A percentile compares a stretch with the other conserved stretches of the same genome.
phyloP scores from a whole-genome alignment of 1,140 invertebrate genomes.

The Pseudomyrmex cubaensis region DNA sequence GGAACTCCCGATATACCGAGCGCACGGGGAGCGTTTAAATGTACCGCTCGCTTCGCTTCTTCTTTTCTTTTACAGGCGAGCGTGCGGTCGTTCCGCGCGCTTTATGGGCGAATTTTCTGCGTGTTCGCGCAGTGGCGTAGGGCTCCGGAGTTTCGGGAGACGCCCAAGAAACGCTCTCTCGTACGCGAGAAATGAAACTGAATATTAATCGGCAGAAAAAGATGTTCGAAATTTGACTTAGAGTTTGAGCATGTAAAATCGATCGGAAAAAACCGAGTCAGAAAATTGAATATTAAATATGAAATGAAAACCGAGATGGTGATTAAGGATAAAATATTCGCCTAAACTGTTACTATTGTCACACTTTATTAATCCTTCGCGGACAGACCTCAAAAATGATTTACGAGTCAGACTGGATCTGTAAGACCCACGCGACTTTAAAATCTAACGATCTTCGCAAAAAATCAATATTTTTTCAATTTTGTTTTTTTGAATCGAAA shows the following conservation, averaged over 20 bases:
- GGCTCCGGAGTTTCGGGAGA: background rate
- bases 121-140: conserved; percentile 49
- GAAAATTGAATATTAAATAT: background rate
- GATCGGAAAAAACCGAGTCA: background rate
- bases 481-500: too few relatives aligned
- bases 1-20: conserved; percentile 55
- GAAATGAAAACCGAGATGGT: background rate
- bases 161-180: background rate
- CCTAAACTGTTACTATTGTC: too few relatives aligned
- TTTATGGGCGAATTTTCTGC: conserved; percentile 63
- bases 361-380: too few relatives aligned
- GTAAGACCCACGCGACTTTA: too few relatives aligned
- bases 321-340: background rate
- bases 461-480: too few relatives aligned
- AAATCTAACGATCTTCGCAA: too few relatives aligned
- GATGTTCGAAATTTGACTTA: background rate
- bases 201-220: background rate
- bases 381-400: too few relatives aligned
- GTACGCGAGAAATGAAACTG: background rate
- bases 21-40: conserved; percentile 51
- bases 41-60: conserved; percentile 60
- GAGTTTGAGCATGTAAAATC: background rate
- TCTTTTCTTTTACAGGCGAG: conserved; percentile 58
- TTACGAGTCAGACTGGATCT: too few relatives aligned
- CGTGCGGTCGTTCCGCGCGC: conserved; percentile 46